phyloP scores from a whole-genome alignment of 2,797 vertebrate genomes.

The Molothrus aeneus region DNA sequence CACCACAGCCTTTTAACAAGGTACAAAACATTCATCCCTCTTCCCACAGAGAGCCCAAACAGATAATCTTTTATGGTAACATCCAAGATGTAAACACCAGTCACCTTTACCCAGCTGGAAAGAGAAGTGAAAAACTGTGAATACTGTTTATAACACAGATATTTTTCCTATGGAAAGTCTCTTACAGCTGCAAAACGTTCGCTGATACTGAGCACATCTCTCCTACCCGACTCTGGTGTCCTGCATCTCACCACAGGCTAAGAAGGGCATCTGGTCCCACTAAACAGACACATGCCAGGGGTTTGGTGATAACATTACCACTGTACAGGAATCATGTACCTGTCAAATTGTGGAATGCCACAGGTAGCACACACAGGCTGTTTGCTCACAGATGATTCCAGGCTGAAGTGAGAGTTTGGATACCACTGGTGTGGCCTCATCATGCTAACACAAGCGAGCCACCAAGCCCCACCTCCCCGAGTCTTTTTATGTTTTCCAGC shows the following conservation, averaged over 20 bases:
- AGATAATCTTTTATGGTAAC: neutral
- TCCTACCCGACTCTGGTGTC: neutral
- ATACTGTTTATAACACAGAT: neutral
- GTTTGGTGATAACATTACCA: neutral
- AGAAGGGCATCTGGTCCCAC: neutral
- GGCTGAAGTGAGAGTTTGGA: accelerated
- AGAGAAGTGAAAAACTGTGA: neutral
- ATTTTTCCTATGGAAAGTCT: neutral
- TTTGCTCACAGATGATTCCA: neutral
- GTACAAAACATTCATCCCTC: neutral
- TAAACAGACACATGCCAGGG: accelerated
- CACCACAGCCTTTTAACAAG: neutral
- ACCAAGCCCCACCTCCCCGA: neutral
- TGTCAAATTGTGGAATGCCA: neutral
- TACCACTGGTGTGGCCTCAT: accelerated
- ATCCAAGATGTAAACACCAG: neutral
- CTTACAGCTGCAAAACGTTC: accelerated
- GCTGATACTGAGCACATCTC: accelerated
- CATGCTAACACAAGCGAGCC: accelerated
- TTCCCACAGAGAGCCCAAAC: neutral
- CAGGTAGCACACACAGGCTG: accelerated
- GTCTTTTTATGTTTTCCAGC: neutral
- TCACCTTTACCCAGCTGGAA: neutral
- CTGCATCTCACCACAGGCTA: neutral
- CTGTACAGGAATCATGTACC: accelerated